phyloP scores from a whole-genome alignment of 2,797 vertebrate species.

The Sparus aurata region DNA sequence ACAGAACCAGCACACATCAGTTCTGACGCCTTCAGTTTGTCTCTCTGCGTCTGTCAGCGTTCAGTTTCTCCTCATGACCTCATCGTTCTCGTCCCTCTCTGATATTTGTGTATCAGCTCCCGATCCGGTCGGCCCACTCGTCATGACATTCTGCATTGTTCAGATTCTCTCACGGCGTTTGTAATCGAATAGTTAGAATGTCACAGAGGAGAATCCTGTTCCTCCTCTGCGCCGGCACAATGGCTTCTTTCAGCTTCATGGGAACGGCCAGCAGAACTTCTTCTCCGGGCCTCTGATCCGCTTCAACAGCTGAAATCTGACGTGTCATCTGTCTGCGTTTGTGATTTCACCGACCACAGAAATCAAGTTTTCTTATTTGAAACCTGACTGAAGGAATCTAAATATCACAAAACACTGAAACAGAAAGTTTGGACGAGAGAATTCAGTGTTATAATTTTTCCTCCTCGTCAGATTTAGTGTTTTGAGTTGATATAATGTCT shows the following conservation, averaged over 20 bases:
- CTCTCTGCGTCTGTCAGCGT: background rate
- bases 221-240: slow-evolving; percentile 53
- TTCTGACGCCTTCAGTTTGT: background rate
- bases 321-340: background rate
- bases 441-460: too few relatives aligned
- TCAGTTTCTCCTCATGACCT: too few relatives aligned
- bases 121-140: slow-evolving; percentile 8
- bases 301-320: background rate
- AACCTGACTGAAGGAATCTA: too few relatives aligned
- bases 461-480: too few relatives aligned
- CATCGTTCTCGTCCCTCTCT: background rate
- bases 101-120: slow-evolving; percentile 22
- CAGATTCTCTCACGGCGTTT: slow-evolving; percentile 46
- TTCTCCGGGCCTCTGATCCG: background rate
- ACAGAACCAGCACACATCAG: too few relatives aligned
- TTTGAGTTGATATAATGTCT: too few relatives aligned
- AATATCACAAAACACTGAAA: too few relatives aligned
- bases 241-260: slow-evolving; percentile 51
- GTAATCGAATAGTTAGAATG: slow-evolving; percentile 56
- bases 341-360: too few relatives aligned
- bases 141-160: slow-evolving; percentile 18
- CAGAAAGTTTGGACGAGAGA: too few relatives aligned
- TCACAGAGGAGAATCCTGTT: slow-evolving; percentile 26
- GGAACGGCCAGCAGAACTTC: background rate
- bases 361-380: too few relatives aligned